phyloP scores from a whole-genome alignment of 2,113 vertebrate species.

The Corythaeola cristata region DNA sequence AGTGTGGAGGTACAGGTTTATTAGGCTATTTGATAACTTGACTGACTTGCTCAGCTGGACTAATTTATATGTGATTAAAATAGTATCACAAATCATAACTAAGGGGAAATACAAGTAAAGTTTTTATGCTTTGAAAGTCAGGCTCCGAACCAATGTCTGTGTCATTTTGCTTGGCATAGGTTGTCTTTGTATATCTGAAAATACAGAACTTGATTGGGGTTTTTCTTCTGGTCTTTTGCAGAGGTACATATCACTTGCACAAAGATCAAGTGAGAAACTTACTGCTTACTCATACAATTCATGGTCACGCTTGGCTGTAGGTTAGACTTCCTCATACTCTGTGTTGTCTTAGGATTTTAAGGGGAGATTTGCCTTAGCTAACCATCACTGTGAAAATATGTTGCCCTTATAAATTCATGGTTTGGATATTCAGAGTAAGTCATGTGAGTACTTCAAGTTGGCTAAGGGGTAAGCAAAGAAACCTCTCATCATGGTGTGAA shows the following conservation, averaged over 20 bases:
- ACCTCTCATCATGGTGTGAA: neutral
- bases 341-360: constrained; percentile 56
- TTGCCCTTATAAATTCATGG: constrained; percentile 71
- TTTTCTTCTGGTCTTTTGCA: neutral
- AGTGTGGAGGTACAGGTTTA: neutral
- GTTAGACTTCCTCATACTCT: neutral
- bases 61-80: neutral
- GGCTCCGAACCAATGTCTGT: rapidly evolving
- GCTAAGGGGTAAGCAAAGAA: neutral
- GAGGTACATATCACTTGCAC: neutral
- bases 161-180: neutral
- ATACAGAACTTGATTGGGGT: rapidly evolving
- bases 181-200: neutral
- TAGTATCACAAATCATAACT: neutral
- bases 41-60: neutral
- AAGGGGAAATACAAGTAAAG: neutral
- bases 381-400: neutral
- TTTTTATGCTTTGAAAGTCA: neutral
- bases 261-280: neutral
- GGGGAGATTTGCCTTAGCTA: constrained; percentile 30
- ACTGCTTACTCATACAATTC: neutral
- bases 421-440: constrained; percentile 72
- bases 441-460: constrained; percentile 63
- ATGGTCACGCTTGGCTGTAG: neutral
- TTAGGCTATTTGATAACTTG: neutral